Evolutionary conservation across 2,888 invertebrate species (phyloP).

Genomic region (Lapara coniferarum): DNA sequence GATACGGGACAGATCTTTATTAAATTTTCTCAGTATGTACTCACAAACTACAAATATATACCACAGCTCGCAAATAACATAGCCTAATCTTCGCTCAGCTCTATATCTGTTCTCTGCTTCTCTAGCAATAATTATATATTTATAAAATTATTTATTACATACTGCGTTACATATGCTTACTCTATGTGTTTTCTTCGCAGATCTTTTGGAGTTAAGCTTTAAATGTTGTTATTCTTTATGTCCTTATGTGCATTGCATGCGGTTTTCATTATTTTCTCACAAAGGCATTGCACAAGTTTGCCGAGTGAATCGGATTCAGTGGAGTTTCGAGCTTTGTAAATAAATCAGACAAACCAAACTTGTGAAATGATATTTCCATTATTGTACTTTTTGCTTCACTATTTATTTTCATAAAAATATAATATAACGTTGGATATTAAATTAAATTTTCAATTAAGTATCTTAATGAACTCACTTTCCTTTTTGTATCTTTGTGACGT

Average conservation of each 20-base stretch:
- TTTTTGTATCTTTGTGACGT: constrained; percentile 7
- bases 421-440: constrained; percentile 4
- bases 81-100: constrained; percentile 80
- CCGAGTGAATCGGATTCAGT: constrained; percentile 27
- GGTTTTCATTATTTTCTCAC: constrained; percentile 38
- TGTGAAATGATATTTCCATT: constrained; percentile 47
- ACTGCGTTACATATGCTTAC: constrained; percentile 49
- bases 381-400: constrained; percentile 30
- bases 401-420: neutral
- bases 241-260: constrained; percentile 59
- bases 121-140: constrained; percentile 58
- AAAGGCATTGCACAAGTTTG: constrained; percentile 55
- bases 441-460: neutral
- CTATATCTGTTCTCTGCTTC: constrained; percentile 76
- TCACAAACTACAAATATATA: constrained; percentile 57
- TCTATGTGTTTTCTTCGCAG: constrained; percentile 53
- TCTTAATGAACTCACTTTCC: neutral
- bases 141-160: constrained; percentile 42
- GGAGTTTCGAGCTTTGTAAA: constrained; percentile 29
- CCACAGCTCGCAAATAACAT: constrained; percentile 80
- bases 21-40: constrained; percentile 51
- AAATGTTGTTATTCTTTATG: constrained; percentile 50
- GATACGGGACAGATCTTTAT: constrained; percentile 60
- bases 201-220: constrained; percentile 58
- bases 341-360: constrained; percentile 38